Evolutionary conservation across 2,113 vertebrate genomes (phyloP), one percentile per base, ranked within the genome.

Genomic region (Galbula dea): DNA sequence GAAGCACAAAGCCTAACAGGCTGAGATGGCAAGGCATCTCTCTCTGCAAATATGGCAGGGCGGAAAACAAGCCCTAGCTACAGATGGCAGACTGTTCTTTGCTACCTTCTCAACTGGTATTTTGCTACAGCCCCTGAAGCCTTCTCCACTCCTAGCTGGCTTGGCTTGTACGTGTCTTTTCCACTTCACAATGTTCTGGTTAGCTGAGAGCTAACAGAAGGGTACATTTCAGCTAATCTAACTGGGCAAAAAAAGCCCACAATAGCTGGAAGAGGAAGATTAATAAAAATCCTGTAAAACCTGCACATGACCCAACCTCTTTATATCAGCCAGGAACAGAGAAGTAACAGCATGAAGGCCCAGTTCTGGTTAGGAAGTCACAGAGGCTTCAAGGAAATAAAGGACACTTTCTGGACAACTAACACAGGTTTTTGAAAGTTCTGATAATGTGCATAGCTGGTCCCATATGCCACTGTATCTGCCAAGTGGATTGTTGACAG

Each of bases 241-340:
- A 80, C 36, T 46, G 36, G 26, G 12, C 14, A 57, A 72, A 72
- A 82, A 58, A 76, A n/a, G 5, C 14, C 41, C 67, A 96, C 72
- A 80, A 66, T 67, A 88, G 57, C 51, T 83, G 59, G 37, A 89
- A 94, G 34, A 67, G 14, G n/a, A 41, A 87, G 34, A 49, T 79
- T 89, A 91, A 91, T 78, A 86, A 86, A 94, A 95, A 32, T 54
- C 57, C 48, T 63, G 7, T 34, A 88, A 89, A n/a, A 93, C 46
- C 29, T n/a, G 84, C 37, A 58, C 34, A 49, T 15, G 21, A 83
- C 19, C 49, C 63, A 82, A 37, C 3, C 12, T 51, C 46, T 78
- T 82, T 71, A 45, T 39, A 68, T 29, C 54, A 90, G 63, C 59
- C 81, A 67, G 52, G 32, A 88, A 66, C 43, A 57, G 8, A 62